Evolutionary conservation across 92 coral and sea anemone species (phyloP).

Genomic region (Paragorgia papillata): DNA sequence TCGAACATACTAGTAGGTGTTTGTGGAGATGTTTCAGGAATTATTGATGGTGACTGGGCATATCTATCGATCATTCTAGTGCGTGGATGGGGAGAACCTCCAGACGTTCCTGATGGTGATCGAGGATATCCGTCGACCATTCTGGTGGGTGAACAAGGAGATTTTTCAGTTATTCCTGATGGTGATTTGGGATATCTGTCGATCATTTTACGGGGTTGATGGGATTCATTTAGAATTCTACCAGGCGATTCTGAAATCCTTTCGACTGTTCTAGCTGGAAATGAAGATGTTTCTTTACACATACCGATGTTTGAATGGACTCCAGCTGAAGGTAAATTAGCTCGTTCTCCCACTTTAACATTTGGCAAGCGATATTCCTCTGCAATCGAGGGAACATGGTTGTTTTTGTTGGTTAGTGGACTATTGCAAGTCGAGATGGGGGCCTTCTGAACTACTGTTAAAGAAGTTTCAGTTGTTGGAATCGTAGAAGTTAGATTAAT

Average conservation of each 20-base stretch:
- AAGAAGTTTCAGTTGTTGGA: too few relatives aligned
- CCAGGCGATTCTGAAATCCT: neutral
- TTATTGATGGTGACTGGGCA: slow-evolving; percentile 3
- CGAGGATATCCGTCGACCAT: neutral
- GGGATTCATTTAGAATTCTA: neutral
- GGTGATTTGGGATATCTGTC: slow-evolving; percentile 19
- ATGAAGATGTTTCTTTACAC: neutral
- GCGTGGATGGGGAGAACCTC: neutral
- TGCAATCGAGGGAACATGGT: too few relatives aligned
- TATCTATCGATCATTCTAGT: neutral
- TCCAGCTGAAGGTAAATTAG: neutral
- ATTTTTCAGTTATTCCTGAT: neutral
- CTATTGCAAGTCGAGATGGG: too few relatives aligned
- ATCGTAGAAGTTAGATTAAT: too few relatives aligned
- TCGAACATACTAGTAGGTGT: neutral
- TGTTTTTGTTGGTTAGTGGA: too few relatives aligned
- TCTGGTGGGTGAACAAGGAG: neutral
- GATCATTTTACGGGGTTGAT: neutral
- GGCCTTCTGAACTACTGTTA: too few relatives aligned
- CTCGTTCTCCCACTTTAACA: neutral
- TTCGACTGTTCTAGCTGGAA: neutral
- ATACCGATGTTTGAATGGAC: neutral
- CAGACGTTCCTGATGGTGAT: neutral
- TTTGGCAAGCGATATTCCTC: too few relatives aligned
- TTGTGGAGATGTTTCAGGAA: neutral